Evolutionary conservation across 2,113 vertebrate species (phyloP).

Genomic region (Semnornis frantzii): DNA sequence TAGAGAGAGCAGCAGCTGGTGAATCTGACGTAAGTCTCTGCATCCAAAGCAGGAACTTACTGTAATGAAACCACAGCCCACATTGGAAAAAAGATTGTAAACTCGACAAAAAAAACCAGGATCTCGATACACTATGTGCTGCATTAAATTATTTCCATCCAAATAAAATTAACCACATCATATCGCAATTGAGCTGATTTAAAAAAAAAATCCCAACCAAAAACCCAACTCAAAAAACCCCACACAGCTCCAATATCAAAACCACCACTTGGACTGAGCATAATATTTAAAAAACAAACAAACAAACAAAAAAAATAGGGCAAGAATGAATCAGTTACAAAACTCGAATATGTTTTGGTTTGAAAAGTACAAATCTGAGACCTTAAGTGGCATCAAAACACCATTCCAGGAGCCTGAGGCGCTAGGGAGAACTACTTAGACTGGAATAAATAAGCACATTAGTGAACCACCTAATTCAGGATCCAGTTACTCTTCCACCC

Average conservation of each 20-base stretch:
- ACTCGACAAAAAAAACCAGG: neutral
- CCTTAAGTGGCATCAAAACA: constrained; percentile 28
- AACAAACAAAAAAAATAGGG: neutral
- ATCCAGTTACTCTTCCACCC: constrained; percentile 19
- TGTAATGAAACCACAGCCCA: constrained; percentile 49
- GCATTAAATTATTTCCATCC: constrained; percentile 1
- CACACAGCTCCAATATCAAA: neutral
- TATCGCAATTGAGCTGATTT: neutral
- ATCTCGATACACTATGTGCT: neutral
- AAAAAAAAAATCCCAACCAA: neutral
- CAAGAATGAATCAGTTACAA: neutral
- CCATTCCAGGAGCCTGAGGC: neutral
- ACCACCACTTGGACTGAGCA: neutral
- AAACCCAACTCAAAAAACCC: neutral
- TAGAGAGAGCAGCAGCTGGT: constrained; percentile 63
- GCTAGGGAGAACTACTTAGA: neutral
- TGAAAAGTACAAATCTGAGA: constrained; percentile 17
- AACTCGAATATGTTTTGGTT: neutral
- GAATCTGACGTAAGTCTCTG: constrained; percentile 55
- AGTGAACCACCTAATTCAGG: neutral
- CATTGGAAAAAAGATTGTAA: constrained; percentile 46
- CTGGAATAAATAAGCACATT: constrained; percentile 30
- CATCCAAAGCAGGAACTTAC: constrained; percentile 61
- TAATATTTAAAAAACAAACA: neutral
- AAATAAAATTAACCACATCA: neutral